These are phyloP conservation scores for Mastigias papua DNA, from an alignment of 30 jellyfish, hydroid and myxozoan genomes.

Conservation along the genomic window DNA sequence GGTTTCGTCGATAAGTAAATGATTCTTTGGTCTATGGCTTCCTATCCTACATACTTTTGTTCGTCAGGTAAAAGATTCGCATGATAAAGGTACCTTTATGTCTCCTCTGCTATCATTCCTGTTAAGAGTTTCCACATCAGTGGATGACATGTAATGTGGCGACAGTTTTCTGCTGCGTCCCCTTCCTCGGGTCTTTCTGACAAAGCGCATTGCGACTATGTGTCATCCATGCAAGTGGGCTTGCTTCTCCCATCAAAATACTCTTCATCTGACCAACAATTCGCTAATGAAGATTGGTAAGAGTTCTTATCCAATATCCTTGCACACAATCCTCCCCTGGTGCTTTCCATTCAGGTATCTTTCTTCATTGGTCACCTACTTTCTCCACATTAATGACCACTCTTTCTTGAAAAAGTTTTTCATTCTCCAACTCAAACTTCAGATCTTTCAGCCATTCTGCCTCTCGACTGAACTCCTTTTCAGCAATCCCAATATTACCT, in stretches of 20 bases:
- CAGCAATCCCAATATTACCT: no score
- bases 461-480: no score
- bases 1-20: slow-evolving; percentile 32
- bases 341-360: neutral
- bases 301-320: neutral
- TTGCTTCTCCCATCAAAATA: neutral
- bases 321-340: neutral
- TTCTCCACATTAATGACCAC: neutral
- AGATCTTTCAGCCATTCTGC: no score
- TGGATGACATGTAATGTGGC: neutral
- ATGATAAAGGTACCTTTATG: neutral
- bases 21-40: slow-evolving; percentile 44
- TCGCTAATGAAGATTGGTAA: neutral
- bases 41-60: slow-evolving; percentile 47
- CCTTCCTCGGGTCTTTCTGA: neutral
- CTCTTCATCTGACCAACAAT: neutral
- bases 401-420: no score
- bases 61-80: slow-evolving; percentile 21
- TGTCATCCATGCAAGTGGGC: neutral
- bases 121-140: neutral
- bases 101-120: neutral
- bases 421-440: no score
- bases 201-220: neutral
- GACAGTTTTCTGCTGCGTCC: neutral
- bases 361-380: neutral